Base-by-base conservation (phyloP, 1,140 invertebrate genomes). In the Apolygus lucorum region DNA sequence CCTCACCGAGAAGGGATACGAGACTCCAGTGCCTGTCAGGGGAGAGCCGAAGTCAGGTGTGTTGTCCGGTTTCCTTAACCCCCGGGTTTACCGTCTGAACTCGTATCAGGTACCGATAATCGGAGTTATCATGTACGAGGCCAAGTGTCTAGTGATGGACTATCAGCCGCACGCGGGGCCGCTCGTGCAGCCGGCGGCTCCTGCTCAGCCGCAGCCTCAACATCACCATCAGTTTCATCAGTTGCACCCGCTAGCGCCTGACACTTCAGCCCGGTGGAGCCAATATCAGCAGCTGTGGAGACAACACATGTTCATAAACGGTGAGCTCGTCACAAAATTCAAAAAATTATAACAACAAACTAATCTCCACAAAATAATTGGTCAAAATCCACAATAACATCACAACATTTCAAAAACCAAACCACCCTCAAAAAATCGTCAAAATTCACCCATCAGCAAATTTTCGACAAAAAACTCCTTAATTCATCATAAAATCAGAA, bases 281-380 rank as follows among this genome's bases (percentile, higher is more conserved):
- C 82, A 83, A 74, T 83, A 83, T 71, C 82, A 83, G 59, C 82
- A 83, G 67, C 77, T 83, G 0, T 83, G 82, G 82, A 72, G 82
- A 42, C 82, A 83, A 72, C 82, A 83, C 69, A 81, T 82, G 74
- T 82, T 82, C 71, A 81, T 83, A 69, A 82, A 82, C 75, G 82
- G 82, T 83, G 52, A 66, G 67, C 67, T 26, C 24, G 17, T 42
- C 34, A 42, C 34, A n/a, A n/a, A n/a, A n/a, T n/a, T n/a, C n/a
- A n/a, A n/a, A n/a, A n/a, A n/a, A n/a, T n/a, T n/a, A n/a, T n/a
- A n/a, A n/a, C n/a, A n/a, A n/a, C n/a, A n/a, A n/a, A n/a, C n/a
- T n/a, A n/a, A n/a, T n/a, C n/a, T n/a, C n/a, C n/a, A n/a, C n/a
- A n/a, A n/a, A n/a, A n/a, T n/a, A n/a, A n/a, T n/a, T n/a, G n/a